Percentiles rank a stretch among this genome's conserved stretches.
Conservation (phyloP, 2,113 vertebrate species). For the Lycaon pictus region DNA sequence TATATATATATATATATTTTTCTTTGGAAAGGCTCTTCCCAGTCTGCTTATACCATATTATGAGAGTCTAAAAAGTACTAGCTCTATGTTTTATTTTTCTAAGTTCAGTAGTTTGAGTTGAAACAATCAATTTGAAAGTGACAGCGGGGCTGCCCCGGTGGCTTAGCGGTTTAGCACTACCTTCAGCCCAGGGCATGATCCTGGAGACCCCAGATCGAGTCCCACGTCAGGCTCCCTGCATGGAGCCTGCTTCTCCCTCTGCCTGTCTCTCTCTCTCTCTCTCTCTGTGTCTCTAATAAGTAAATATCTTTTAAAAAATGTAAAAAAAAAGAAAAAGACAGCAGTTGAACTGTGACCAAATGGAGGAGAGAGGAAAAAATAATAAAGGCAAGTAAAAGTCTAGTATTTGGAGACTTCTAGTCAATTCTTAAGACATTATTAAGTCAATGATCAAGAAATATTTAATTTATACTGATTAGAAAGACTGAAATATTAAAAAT, state of each 20-base stretch:
- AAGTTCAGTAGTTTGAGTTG: conserved; percentile 14
- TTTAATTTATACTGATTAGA: not conserved
- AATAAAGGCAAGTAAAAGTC: not conserved
- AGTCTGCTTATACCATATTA: not conserved
- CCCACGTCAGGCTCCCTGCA: no score
- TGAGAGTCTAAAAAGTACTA: not conserved
- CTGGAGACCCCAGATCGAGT: no score
- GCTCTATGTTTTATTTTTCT: not conserved
- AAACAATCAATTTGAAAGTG: conserved; percentile 1
- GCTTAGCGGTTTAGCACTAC: no score
- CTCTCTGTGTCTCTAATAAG: no score
- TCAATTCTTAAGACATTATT: not conserved
- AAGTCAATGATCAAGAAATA: not conserved
- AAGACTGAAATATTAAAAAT: conserved; percentile 26
- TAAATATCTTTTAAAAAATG: no score
- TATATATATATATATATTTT: not conserved
- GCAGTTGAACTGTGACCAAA: not conserved
- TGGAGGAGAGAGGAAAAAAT: not conserved
- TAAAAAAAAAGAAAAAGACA: no score
- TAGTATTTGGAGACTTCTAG: not conserved
- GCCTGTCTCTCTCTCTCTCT: no score
- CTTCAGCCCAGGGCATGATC: no score
- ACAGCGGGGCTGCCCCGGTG: no score
- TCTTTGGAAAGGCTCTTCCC: not conserved
- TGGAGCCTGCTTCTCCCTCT: no score